phyloP scores from a whole-genome alignment of 2,797 vertebrate genomes.

The Siniperca scherzeri region DNA sequence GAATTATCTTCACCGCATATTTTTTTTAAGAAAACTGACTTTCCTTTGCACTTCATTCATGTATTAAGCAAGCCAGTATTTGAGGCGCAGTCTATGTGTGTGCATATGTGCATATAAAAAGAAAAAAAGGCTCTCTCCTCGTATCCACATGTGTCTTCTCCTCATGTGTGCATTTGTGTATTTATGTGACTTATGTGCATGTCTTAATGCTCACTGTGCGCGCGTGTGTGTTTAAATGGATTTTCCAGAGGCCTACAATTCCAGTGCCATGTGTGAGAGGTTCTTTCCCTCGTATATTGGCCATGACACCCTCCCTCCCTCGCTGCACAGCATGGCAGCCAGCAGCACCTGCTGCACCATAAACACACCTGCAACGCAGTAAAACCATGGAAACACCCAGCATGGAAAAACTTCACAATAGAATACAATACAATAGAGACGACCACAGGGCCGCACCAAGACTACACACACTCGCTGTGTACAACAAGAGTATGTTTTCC shows the following conservation, averaged over 20 bases:
- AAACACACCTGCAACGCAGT: conserved; percentile 78
- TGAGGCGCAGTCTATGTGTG: conserved; percentile 2
- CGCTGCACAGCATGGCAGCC: conserved; percentile 60
- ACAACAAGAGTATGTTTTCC: neutral
- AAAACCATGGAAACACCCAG: conserved; percentile 58
- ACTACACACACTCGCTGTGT: neutral
- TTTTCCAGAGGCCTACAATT: conserved; percentile 77
- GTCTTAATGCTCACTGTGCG: conserved; percentile 50
- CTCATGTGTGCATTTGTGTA: conserved; percentile 49
- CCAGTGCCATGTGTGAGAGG: conserved; percentile 76
- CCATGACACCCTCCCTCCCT: conserved; percentile 66
- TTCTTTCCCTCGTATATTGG: conserved; percentile 74
- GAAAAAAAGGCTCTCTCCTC: conserved; percentile 12
- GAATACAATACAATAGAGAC: conserved; percentile 30
- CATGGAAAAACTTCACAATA: conserved; percentile 45
- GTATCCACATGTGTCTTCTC: conserved; percentile 43
- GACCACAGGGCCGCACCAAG: conserved; percentile 26
- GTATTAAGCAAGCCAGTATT: conserved; percentile 2
- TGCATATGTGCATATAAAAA: conserved; percentile 11
- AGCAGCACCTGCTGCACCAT: conserved; percentile 77
- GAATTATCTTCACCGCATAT: neutral
- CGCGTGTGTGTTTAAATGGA: conserved; percentile 70
- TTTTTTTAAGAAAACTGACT: neutral
- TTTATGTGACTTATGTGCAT: conserved; percentile 60
- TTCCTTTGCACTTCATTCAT: conserved; percentile 1